phyloP scores from a whole-genome alignment of 2,888 invertebrate genomes.

The Brachycybe producta region DNA sequence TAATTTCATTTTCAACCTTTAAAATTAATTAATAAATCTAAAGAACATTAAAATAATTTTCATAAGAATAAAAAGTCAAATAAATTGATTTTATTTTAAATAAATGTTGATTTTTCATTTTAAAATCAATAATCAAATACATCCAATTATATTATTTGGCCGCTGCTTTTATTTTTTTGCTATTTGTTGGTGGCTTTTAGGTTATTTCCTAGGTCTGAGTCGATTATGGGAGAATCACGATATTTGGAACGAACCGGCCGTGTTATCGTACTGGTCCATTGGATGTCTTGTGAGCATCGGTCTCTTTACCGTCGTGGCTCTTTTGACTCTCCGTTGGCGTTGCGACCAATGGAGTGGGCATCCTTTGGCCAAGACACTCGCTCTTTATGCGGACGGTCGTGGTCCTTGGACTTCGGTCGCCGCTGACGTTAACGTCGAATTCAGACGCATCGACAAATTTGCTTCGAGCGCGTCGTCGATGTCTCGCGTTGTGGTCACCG shows the following conservation, averaged over 20 bases:
- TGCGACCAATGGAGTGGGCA: conserved; percentile 55
- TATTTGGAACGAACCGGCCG: too few species aligned
- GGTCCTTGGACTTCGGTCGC: conserved; percentile 56
- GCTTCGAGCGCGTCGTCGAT: conserved; percentile 10
- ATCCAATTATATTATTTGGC: too few species aligned
- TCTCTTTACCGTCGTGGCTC: conserved; percentile 41
- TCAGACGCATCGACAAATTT: conserved; percentile 34
- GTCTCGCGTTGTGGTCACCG: conserved; percentile 43
- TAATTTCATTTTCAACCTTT: too few species aligned
- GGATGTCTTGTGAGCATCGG: conserved; percentile 25
- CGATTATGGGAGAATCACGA: background rate
- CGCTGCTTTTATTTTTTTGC: too few species aligned
- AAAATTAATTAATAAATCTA: too few species aligned
- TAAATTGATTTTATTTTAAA: too few species aligned
- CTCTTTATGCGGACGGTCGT: conserved; percentile 50
- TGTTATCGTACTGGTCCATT: background rate
- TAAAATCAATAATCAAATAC: too few species aligned
- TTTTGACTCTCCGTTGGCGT: conserved; percentile 50
- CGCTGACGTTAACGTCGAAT: conserved; percentile 56
- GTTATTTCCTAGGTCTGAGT: conserved; percentile 1
- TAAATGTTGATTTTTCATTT: too few species aligned
- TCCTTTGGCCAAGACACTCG: conserved; percentile 55
- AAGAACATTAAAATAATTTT: too few species aligned
- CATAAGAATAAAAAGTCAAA: too few species aligned
- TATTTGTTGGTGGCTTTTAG: background rate